A percentile compares a stretch with the other conserved stretches of the same genome.
These are phyloP conservation scores for Patella depressa DNA, from an alignment of 2,888 invertebrate genomes.

Conservation along the genomic window DNA sequence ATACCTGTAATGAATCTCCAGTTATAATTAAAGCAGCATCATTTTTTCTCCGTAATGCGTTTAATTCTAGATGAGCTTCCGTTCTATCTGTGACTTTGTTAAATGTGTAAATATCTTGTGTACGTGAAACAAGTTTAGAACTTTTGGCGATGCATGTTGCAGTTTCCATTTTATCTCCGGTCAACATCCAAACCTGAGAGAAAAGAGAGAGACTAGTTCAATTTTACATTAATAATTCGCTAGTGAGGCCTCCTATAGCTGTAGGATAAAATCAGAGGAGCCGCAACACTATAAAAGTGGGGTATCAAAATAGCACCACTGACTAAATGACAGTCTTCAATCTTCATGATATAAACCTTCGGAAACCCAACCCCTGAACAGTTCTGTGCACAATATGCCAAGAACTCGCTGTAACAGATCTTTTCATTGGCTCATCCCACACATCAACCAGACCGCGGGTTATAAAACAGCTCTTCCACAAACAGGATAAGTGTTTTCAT, in stretches of 20 bases:
- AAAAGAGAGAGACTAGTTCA: neutral
- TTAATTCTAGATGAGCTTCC: slow-evolving; percentile 78
- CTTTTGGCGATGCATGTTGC: slow-evolving; percentile 99
- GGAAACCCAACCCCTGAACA: too few species aligned
- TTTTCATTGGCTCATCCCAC: too few species aligned
- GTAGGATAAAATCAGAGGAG: too few species aligned
- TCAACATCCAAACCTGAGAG: slow-evolving; percentile 81
- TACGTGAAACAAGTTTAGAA: slow-evolving; percentile 87
- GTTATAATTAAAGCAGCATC: slow-evolving; percentile 80
- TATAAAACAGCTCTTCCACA: too few species aligned
- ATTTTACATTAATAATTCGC: neutral
- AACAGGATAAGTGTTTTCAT: neutral
- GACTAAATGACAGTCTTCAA: too few species aligned
- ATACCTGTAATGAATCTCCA: slow-evolving; percentile 79
- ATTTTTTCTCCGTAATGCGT: slow-evolving; percentile 76
- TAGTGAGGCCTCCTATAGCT: too few species aligned
- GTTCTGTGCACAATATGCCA: too few species aligned
- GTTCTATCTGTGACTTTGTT: slow-evolving; percentile 79
- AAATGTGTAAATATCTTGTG: slow-evolving; percentile 84
- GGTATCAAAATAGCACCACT: too few species aligned
- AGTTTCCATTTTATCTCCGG: slow-evolving; percentile 88
- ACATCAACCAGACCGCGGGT: too few species aligned
- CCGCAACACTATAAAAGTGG: too few species aligned
- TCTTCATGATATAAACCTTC: too few species aligned
- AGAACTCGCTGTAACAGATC: too few species aligned